A percentile compares a stretch with the other conserved stretches of the same genome.
phyloP scores from a whole-genome alignment of 2,113 vertebrate species.

The Phrynocephalus versicolor region DNA sequence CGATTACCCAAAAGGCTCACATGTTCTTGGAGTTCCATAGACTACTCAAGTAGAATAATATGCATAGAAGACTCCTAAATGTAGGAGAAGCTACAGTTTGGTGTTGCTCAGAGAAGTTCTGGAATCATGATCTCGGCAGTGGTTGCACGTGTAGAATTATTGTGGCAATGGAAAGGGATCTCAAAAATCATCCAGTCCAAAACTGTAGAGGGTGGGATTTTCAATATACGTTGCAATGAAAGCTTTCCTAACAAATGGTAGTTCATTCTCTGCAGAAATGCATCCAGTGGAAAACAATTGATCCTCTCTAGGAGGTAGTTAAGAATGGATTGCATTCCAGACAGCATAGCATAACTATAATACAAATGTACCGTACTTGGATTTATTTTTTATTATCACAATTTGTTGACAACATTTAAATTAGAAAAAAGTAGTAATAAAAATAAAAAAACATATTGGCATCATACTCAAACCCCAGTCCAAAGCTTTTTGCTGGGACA shows the following conservation, averaged over 20 bases:
- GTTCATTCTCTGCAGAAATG: not conserved
- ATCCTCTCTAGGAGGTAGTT: not conserved
- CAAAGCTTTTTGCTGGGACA: not conserved
- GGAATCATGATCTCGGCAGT: not conserved
- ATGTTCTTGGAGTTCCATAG: too few relatives aligned
- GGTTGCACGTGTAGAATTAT: not conserved
- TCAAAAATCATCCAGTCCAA: not conserved
- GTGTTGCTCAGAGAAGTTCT: not conserved
- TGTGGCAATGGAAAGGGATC: not conserved
- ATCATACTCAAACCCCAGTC: not conserved
- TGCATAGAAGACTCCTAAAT: not conserved
- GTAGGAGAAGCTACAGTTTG: not conserved
- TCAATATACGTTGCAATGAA: not conserved
- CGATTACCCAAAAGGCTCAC: too few relatives aligned
- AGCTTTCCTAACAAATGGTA: not conserved
- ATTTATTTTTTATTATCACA: not conserved
- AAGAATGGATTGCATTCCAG: not conserved
- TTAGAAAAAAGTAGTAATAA: not conserved
- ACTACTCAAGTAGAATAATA: too few relatives aligned
- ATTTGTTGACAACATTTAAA: not conserved
- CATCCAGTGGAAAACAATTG: not conserved
- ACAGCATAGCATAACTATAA: not conserved
- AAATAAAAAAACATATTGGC: too few relatives aligned
- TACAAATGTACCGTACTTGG: not conserved
- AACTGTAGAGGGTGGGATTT: too few relatives aligned